These are phyloP conservation scores for Netta rufina DNA, from an alignment of 2,797 vertebrate species.

Conservation along the genomic window DNA sequence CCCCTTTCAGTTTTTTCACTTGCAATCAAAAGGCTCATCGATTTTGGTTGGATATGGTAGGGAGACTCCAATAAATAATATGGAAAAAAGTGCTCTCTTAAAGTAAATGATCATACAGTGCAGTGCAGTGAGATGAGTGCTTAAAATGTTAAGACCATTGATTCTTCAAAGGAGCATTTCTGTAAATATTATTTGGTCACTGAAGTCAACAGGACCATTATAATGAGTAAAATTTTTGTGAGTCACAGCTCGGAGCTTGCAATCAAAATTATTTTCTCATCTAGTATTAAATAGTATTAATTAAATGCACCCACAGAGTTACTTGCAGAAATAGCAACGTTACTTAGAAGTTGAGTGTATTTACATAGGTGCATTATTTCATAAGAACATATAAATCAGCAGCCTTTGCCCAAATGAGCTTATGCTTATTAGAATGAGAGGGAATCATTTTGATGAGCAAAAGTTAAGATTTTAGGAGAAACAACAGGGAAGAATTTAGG, in stretches of 20 bases:
- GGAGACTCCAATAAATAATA: conserved; percentile 31
- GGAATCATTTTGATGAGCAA: neutral
- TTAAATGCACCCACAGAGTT: neutral
- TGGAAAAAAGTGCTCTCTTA: neutral
- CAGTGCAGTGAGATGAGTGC: neutral
- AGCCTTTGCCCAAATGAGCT: neutral
- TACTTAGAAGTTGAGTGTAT: neutral
- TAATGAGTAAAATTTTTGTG: neutral
- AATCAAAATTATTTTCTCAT: neutral
- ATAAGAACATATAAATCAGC: neutral
- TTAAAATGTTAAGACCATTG: neutral
- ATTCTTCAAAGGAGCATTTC: neutral
- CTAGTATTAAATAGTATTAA: neutral
- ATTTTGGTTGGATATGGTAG: conserved; percentile 26
- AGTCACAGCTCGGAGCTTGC: neutral
- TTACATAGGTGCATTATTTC: neutral
- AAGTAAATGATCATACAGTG: conserved; percentile 1
- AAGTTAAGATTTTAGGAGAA: neutral
- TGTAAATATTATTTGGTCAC: neutral
- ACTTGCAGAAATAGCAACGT: neutral
- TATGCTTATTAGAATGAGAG: neutral
- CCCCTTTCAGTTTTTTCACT: conserved; percentile 4
- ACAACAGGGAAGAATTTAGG: neutral
- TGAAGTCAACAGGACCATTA: neutral
- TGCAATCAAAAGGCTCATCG: conserved; percentile 50